Conservation (phyloP, 1,140 invertebrate species). For the Drosophila ironensis region DNA sequence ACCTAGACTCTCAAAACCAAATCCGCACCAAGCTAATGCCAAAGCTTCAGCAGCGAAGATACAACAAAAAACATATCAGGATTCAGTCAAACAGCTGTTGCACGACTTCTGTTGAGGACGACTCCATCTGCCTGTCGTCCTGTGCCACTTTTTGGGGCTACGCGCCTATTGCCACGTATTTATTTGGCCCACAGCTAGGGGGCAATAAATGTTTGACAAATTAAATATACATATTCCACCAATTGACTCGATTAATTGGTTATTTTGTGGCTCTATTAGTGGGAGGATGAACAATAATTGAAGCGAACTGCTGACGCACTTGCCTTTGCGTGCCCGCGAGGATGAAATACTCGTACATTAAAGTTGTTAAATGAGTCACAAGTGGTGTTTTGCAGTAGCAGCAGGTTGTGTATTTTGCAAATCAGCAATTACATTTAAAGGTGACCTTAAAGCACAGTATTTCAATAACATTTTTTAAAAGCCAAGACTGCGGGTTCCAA, state of each 20-base stretch:
- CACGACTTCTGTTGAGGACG: conserved; percentile 7
- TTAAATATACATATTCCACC: conserved; percentile 41
- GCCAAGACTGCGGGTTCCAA: too few species aligned
- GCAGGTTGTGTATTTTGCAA: too few species aligned
- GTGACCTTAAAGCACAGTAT: too few species aligned
- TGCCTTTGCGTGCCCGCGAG: conserved; percentile 37
- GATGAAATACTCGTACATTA: not conserved
- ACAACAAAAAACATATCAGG: not conserved
- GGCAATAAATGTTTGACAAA: conserved; percentile 27
- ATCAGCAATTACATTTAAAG: too few species aligned
- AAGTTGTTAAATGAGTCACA: conserved; percentile 3
- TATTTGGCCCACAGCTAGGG: conserved; percentile 11
- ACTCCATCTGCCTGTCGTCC: too few species aligned
- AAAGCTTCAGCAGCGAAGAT: conserved; percentile 22
- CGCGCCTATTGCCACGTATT: conserved; percentile 12
- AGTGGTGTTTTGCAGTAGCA: not conserved
- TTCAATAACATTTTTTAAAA: too few species aligned
- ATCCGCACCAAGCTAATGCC: conserved; percentile 38
- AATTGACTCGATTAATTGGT: conserved; percentile 46
- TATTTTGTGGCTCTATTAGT: conserved; percentile 15
- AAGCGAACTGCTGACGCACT: conserved; percentile 41
- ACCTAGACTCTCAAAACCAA: not conserved
- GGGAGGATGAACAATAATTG: not conserved
- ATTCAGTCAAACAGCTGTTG: conserved; percentile 36
- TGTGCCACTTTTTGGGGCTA: too few species aligned